Evolutionary conservation across 1,140 invertebrate species (phyloP), one percentile per base, ranked within the genome.

Genomic region (Nymphalis io): DNA sequence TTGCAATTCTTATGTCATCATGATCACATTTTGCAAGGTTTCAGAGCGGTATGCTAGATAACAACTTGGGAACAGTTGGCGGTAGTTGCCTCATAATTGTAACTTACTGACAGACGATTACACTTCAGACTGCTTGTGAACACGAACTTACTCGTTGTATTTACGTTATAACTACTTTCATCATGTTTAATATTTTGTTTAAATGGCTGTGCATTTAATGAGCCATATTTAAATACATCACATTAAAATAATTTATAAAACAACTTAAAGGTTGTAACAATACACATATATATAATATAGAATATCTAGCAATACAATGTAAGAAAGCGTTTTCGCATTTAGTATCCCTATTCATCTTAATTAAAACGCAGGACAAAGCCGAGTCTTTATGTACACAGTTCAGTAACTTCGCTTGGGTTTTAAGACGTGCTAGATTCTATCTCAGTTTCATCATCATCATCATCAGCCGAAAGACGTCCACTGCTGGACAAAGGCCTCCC

Each of bases 301-400:
- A 53, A 13, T 8, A 53, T 11, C 10, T 53, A 13, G 20, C 48
- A 13, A 53, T 53, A 23, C 20, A 53, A 21, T 53, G 18, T 21
- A 53, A 53, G 18, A 21, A 53, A 2, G 11, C 8, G 20, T 23
- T 21, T n/a, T 53, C 48, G 20, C 6, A 53, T 8, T 46, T 16
- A n/a, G 51, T 53, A 57, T 69, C 46, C 20, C 27, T 62, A 59
- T 69, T 39, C 16, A 48, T 55, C 60, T 69, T 69, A 69, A 69
- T 69, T 69, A 62, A 69, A 61, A 46, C 48, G 16, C 23, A 42
- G 48, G 51, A 69, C 67, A 69, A 69, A 55, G 67, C 58, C 65
- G 58, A 23, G 18, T 51, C 60, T 61, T 23, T 21, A 40, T 46
- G 21, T 61, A 53, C 67, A 69, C 53, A 61, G 67, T 61, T 61